Conservation (phyloP, 2,888 invertebrate species). For the Drosophila pseudotakahashii region DNA sequence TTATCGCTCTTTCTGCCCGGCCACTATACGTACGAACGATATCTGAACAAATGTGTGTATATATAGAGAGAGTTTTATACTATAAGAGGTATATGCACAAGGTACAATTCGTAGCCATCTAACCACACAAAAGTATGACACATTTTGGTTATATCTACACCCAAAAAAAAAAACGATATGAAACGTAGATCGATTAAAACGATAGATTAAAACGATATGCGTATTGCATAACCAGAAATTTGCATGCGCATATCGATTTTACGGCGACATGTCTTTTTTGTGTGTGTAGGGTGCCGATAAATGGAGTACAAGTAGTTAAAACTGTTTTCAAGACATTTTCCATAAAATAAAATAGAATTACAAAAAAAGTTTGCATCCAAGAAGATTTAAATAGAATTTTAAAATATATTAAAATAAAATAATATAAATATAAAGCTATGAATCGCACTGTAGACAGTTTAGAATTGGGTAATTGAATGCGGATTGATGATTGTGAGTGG, state of each 20-base stretch:
- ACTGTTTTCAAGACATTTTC: background rate
- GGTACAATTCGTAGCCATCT: slow-evolving; percentile 1
- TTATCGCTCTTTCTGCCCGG: slow-evolving; percentile 10
- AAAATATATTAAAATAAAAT: too few species aligned
- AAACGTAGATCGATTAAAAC: too few species aligned
- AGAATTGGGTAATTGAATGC: slow-evolving; percentile 2
- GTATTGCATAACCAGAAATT: too few species aligned
- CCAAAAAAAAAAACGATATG: too few species aligned
- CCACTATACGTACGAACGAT: slow-evolving; percentile 27
- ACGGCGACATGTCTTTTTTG: too few species aligned
- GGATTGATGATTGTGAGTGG: slow-evolving; percentile 13
- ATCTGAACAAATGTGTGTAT: slow-evolving; percentile 7
- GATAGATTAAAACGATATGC: too few species aligned
- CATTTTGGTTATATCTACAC: background rate
- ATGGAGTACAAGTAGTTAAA: background rate
- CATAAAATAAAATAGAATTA: too few species aligned
- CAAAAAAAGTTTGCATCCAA: too few species aligned
- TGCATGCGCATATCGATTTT: too few species aligned
- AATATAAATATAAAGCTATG: background rate
- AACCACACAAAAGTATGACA: slow-evolving; percentile 1
- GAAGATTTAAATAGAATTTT: too few species aligned
- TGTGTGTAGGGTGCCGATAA: background rate
- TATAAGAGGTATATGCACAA: background rate
- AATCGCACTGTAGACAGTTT: background rate
- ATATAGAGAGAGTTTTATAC: background rate